Base-by-base conservation (phyloP, 2,888 invertebrate species). In the Pammene aurita region DNA sequence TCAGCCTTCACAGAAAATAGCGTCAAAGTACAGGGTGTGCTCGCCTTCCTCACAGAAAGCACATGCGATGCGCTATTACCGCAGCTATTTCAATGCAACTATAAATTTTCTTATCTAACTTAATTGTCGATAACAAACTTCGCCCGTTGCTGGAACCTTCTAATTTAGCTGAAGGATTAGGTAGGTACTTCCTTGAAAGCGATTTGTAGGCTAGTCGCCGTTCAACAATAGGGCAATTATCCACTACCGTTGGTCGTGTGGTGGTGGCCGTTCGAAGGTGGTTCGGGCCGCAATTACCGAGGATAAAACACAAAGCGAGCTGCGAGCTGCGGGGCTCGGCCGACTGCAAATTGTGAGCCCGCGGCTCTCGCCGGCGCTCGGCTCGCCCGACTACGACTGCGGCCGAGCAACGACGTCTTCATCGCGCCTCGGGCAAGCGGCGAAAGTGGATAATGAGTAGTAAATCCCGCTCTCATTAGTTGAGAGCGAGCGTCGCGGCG, bases 381-480 rank as follows among this genome's bases (percentile, higher is more conserved):
- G 74, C 72, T 71, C 76, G 77, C 76, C 71, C 73, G 71, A 67
- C 73, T 74, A n/a, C 65, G 38, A 78, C 77, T 75, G 35, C 78
- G 77, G 74, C 83, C 86, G 50, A 50, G 26, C 50, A 18, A 18
- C 50, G 87, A 89, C 89, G 90, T 87, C 90, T 90, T 89, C 90
- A 89, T 89, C 84, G 84, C 85, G 87, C 90, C 87, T 75, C 83
- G 80, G 87, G 90, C 88, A 72, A 81, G 78, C 84, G 82, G 82
- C 86, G 84, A 89, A 90, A 91, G 89, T 91, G 90, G 92, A 91
- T 91, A 92, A 92, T 92, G 86, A 90, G 86, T 88, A 88, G 87
- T 87, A 85, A 89, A 92, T 87, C 87, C 88, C 77, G 85, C 86
- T 80, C 90, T 92, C 92, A 92, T 92, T 92, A 92, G 87, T 84